Base-by-base conservation (phyloP, 2,797 vertebrate genomes). In the Ctenopoma kingsleyae region DNA sequence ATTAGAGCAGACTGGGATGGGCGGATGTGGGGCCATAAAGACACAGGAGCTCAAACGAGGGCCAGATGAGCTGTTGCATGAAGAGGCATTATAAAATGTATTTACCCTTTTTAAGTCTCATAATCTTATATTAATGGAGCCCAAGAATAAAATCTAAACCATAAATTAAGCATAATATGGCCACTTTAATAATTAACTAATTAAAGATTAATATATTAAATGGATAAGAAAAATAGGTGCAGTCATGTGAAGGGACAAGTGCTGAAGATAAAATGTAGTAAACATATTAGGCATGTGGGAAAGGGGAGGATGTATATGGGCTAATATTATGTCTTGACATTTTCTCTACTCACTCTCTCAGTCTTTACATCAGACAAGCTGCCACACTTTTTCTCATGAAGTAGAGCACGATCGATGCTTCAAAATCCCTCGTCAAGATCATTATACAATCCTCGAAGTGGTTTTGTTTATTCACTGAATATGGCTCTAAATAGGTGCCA, bases 251-350 rank as follows among this genome's bases (percentile, higher is more conserved):
- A 25, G 63, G 40, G 20, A 8, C 2, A 3, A 10, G 16, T 62
- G 23, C 0, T 46, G 8, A n/a, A 53, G 46, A 22, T 8, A 38
- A 27, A 49, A 8, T 19, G 41, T 35, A n/a, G 51, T 27, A 52
- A 62, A 49, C n/a, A 49, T 55, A 38, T 11, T 4, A 4, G 15
- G 15, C 11, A 30, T 32, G 55, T 35, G 27, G 61, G 25, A 60
- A 36, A 68, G 23, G 46, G 36, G 6, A 47, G 23, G 17, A 7
- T 60, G 49, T 32, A 10, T 12, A 11, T 5, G 48, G 15, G 47
- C 11, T 72, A 51, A 76, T 44, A 36, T 69, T 54, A 54, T 65
- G 11, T 64, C 32, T 47, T 58, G 75, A 53, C 47, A 5, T 55
- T 62, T 68, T 51, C 43, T 56, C 23, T 38, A 49, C 19, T 9